Conservation (phyloP, 35 echinoderm and acorn worm genomes). For the Nesometra sesokonis region DNA sequence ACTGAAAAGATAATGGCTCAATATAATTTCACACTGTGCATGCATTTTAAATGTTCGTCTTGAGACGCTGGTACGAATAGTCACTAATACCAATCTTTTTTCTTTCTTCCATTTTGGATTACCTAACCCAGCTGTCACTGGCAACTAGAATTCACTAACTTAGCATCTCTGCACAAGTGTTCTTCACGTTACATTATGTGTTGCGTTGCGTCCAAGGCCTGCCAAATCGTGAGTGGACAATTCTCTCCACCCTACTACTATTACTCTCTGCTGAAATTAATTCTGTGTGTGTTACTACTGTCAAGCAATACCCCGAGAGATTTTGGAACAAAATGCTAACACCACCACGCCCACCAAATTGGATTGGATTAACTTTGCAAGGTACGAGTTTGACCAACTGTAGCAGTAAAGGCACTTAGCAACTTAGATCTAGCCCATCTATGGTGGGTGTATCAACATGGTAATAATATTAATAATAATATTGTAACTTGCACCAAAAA, state of each 20-base stretch:
- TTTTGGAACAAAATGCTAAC: neutral
- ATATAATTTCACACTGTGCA: neutral
- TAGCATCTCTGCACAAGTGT: neutral
- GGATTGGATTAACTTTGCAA: neutral
- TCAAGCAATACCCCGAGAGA: neutral
- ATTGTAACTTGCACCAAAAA: neutral
- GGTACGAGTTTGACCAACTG: neutral
- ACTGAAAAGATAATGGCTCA: neutral
- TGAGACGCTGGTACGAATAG: neutral
- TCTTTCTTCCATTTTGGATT: neutral
- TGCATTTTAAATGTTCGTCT: neutral
- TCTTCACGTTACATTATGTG: neutral
- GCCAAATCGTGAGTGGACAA: neutral
- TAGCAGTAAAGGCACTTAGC: neutral
- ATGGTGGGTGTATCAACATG: neutral
- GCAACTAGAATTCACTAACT: neutral
- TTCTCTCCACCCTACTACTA: neutral
- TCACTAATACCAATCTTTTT: neutral
- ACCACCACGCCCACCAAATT: neutral
- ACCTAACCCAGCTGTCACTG: neutral
- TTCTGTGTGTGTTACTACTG: neutral
- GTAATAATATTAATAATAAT: neutral
- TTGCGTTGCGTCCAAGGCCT: neutral
- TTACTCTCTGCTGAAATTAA: neutral
- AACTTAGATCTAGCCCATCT: neutral